Evolutionary conservation across 2,888 invertebrate genomes (phyloP), one percentile per base, ranked within the genome.

Genomic region (Blomia tropicalis): DNA sequence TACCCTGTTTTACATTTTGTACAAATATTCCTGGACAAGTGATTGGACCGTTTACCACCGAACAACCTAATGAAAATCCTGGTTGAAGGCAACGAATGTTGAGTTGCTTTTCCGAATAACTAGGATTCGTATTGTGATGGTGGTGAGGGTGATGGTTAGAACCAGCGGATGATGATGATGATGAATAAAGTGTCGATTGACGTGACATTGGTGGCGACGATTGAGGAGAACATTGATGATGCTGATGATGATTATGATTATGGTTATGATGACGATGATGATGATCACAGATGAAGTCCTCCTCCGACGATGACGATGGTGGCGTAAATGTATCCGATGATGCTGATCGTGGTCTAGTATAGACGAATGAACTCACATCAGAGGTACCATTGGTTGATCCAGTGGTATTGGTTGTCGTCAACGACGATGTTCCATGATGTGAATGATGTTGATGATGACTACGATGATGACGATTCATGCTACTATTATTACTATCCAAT

Each of bases 1-100:
- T 88, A 29, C 85, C 85, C 68, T 87, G 87, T 72, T 87, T 83
- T 60, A 90, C 88, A 69, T 87, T 87, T 77, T 92, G 86, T 43
- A 90, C 82, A 73, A 84, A 89, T 69, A 89, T 87, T 43, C 89
- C 89, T 1, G 86, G 86, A 71, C 83, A 83, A 82, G 85, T 84
- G 67, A 84, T 83, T 4, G 87, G 87, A 5, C 88, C 88, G 69
- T 73, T 74, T 23, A 67, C 67, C 7, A 68, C 65, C 14, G 60
- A 60, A 54, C 65, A 65, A 2, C 65, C 65, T 30, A 65, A 44
- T 23, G 53, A 29, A 29, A 31, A 31, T 17, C 63, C 63, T 27
- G 41, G 29, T 4, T 64, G 31, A 22, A 44, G 63, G 54, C 25
- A 62, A 27, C 43, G 63, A 43, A 63, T 25, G 59, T 31, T 4